Evolutionary conservation across 2,888 invertebrate species (phyloP).

Genomic region (Rotaria socialis): DNA sequence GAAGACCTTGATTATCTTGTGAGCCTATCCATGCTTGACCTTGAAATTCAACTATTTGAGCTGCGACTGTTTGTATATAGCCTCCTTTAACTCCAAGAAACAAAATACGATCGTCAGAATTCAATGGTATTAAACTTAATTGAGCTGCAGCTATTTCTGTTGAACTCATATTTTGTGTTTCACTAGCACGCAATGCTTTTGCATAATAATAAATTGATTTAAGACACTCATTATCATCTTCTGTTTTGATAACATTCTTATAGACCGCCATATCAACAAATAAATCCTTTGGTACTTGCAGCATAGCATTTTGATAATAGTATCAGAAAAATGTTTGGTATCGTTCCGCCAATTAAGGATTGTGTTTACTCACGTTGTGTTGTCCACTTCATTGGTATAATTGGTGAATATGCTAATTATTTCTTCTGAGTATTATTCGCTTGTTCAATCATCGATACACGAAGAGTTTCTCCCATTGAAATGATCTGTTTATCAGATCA

Average conservation of each 20-base stretch:
- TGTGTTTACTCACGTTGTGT: neutral
- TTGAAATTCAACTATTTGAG: conserved; percentile 24
- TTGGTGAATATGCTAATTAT: conserved; percentile 23
- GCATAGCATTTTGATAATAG: neutral
- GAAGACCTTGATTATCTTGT: neutral
- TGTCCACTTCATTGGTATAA: conserved; percentile 9
- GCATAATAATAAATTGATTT: neutral
- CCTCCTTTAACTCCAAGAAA: conserved; percentile 22
- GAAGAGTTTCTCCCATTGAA: neutral
- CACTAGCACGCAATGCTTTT: neutral
- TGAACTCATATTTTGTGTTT: conserved; percentile 35
- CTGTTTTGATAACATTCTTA: neutral
- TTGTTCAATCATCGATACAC: conserved; percentile 2
- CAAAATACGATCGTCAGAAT: conserved; percentile 24
- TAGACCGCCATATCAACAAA: conserved; percentile 11
- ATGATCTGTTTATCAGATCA: neutral
- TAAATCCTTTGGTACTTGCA: conserved; percentile 23
- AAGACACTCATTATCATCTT: neutral
- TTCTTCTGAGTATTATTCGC: neutral
- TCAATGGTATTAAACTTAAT: conserved; percentile 12
- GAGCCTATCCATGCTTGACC: conserved; percentile 33
- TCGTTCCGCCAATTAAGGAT: neutral
- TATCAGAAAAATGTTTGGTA: neutral
- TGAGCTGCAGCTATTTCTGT: conserved; percentile 24
- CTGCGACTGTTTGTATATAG: conserved; percentile 22